These are phyloP conservation scores for Glossosoma conforme DNA, from an alignment of 1,140 invertebrate genomes.

Conservation along the genomic window DNA sequence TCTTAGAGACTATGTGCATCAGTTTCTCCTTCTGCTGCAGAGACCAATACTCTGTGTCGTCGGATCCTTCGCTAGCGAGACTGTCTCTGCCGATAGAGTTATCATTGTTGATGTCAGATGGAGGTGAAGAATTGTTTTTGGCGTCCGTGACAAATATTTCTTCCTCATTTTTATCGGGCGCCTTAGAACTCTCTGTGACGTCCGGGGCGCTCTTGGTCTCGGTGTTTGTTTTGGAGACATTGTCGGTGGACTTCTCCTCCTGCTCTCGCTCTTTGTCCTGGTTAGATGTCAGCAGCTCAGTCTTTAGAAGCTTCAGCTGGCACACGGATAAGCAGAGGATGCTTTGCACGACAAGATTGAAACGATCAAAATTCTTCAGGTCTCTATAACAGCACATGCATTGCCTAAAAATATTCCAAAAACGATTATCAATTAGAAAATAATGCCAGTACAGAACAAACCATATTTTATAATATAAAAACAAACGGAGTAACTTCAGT, in stretches of 20 bases:
- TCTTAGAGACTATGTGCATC: constrained; percentile 73
- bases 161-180: constrained; percentile 24
- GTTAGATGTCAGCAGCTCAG: constrained; percentile 44
- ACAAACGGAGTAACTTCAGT: no score
- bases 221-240: constrained; percentile 28
- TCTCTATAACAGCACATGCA: constrained; percentile 91
- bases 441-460: no score
- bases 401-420: constrained; percentile 72
- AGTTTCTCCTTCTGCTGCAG: constrained; percentile 73
- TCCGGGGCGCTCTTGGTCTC: constrained; percentile 22
- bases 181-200: constrained; percentile 28
- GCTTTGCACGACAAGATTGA: constrained; percentile 79
- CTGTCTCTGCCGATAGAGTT: constrained; percentile 27
- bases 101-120: constrained; percentile 20
- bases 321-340: constrained; percentile 69
- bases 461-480: no score
- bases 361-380: constrained; percentile 83
- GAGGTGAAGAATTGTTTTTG: constrained; percentile 26
- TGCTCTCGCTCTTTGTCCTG: constrained; percentile 29
- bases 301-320: constrained; percentile 68
- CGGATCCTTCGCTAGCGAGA: constrained; percentile 32
- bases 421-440: no score
- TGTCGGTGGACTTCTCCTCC: constrained; percentile 27
- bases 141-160: constrained; percentile 30
- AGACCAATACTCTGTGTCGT: constrained; percentile 54